Evolutionary conservation across 2,113 vertebrate genomes (phyloP), one percentile per base, ranked within the genome.

Genomic region (Miniopterus natalensis): DNA sequence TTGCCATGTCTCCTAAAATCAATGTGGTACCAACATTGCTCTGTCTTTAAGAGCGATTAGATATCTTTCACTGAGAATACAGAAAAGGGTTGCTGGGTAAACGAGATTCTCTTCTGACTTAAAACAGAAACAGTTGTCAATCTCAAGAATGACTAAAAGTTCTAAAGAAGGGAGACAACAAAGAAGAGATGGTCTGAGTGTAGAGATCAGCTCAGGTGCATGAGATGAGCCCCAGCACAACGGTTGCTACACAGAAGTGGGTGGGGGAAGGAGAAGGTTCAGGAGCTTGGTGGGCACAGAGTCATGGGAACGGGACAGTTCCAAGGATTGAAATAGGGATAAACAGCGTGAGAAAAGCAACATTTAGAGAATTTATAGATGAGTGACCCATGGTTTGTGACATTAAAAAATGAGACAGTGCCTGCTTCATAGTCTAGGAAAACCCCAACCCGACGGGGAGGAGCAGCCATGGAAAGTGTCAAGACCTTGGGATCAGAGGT

Each of bases 401-500:
- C 85, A 68, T 96, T 96, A 47, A 94, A 92, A 92, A 95, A 96
- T 36, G 95, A 94, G 55, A 96, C 84, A 21, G 40, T 53, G 17
- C 73, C 17, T 59, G 57, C 73, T 49, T 95, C 95, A 59, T 25
- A 79, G 85, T 96, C 89, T 61, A 96, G 73, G 66, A 92, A 96
- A 74, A 94, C 21, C 13, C 95, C 92, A 59, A 94, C 9, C 15
- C 29, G 63, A 45, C 0, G 0, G 10, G 89, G 95, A 92, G 57
- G 65, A 23, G 89, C 57, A 53, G 93, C 2, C 55, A 80, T 29
- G 29, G 11, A 92, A 23, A 92, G 79, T 65, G 73, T 95, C 57
- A 88, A 88, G 57, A 89, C 5, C 51, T 20, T 45, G 29, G 73
- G n/a, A 40, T 74, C 49, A 68, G 78, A 23, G 8, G 57, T 74